Conservation (phyloP, 2,888 invertebrate species). For the Punctoribates punctum region DNA sequence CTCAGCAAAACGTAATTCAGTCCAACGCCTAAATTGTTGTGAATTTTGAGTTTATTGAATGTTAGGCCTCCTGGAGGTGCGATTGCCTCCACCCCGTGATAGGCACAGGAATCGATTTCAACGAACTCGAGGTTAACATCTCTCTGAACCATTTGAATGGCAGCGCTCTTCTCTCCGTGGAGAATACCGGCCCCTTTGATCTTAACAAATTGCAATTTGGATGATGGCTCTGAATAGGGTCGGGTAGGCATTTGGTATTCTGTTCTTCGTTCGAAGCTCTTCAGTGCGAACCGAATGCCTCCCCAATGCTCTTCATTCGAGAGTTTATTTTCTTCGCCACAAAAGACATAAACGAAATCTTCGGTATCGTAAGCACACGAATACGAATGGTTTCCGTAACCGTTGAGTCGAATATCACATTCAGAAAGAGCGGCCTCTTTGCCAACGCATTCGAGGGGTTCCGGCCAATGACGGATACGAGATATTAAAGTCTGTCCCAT, state of each 20-base stretch:
- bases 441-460: slow-evolving; percentile 69
- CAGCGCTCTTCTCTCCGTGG: slow-evolving; percentile 90
- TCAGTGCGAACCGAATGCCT: slow-evolving; percentile 84
- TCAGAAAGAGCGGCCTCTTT: slow-evolving; percentile 55
- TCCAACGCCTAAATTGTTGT: slow-evolving; percentile 81
- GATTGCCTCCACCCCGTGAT: slow-evolving; percentile 85
- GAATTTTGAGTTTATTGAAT: slow-evolving; percentile 63
- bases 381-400: slow-evolving; percentile 72
- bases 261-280: slow-evolving; percentile 67
- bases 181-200: slow-evolving; percentile 90
- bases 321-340: slow-evolving; percentile 60
- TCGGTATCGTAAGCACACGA: slow-evolving; percentile 83
- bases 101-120: slow-evolving; percentile 76
- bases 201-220: slow-evolving; percentile 59
- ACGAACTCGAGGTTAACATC: slow-evolving; percentile 77
- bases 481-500: slow-evolving; percentile 82
- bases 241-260: slow-evolving; percentile 44
- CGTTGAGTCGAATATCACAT: slow-evolving; percentile 70
- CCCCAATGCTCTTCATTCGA: slow-evolving; percentile 74
- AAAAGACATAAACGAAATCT: slow-evolving; percentile 84
- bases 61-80: slow-evolving; percentile 76
- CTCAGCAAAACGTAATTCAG: slow-evolving; percentile 83
- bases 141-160: slow-evolving; percentile 82
- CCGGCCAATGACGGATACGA: slow-evolving; percentile 90
- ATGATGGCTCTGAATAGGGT: slow-evolving; percentile 36